Percentiles rank a stretch among this genome's conserved stretches.
These are phyloP conservation scores for Andrena praecox DNA, from an alignment of 2,888 invertebrate genomes.

Conservation along the genomic window DNA sequence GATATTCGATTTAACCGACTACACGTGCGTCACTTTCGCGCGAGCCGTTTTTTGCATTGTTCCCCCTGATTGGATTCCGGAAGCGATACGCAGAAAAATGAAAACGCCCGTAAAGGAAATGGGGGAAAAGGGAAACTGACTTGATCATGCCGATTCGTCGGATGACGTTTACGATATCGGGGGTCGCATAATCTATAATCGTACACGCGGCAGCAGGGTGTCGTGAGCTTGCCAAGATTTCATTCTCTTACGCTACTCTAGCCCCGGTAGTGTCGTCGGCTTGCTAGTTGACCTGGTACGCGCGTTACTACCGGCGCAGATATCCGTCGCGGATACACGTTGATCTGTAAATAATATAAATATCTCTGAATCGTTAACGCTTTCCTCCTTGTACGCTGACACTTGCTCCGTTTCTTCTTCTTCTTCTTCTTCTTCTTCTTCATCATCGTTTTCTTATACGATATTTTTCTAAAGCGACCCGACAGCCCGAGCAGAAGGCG, in stretches of 20 bases:
- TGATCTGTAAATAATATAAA: slow-evolving; percentile 59
- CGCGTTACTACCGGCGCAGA: slow-evolving; percentile 18
- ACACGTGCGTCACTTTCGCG: slow-evolving; percentile 47
- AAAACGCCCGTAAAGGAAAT: slow-evolving; percentile 1
- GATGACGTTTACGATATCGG: slow-evolving; percentile 20
- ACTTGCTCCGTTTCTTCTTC: slow-evolving; percentile 30
- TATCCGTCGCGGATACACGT: slow-evolving; percentile 16
- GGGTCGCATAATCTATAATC: neutral
- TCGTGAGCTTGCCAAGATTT: slow-evolving; percentile 71
- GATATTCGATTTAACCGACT: neutral
- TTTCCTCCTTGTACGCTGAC: slow-evolving; percentile 42
- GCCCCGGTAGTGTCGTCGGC: slow-evolving; percentile 13
- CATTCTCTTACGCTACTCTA: slow-evolving; percentile 30
- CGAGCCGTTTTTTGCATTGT: slow-evolving; percentile 38
- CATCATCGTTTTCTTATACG: slow-evolving; percentile 1
- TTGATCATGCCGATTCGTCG: slow-evolving; percentile 18
- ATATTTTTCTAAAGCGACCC: slow-evolving; percentile 11
- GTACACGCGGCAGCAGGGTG: slow-evolving; percentile 48
- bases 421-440: slow-evolving; percentile 2
- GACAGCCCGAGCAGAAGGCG: slow-evolving; percentile 19
- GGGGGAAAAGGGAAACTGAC: neutral
- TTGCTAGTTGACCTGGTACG: slow-evolving; percentile 9
- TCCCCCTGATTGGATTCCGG: slow-evolving; percentile 35
- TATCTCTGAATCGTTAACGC: slow-evolving; percentile 43
- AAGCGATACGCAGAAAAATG: slow-evolving; percentile 2